These are phyloP conservation scores for Brachyhypopomus gauderio DNA, from an alignment of 2,113 vertebrate genomes.

Conservation along the genomic window DNA sequence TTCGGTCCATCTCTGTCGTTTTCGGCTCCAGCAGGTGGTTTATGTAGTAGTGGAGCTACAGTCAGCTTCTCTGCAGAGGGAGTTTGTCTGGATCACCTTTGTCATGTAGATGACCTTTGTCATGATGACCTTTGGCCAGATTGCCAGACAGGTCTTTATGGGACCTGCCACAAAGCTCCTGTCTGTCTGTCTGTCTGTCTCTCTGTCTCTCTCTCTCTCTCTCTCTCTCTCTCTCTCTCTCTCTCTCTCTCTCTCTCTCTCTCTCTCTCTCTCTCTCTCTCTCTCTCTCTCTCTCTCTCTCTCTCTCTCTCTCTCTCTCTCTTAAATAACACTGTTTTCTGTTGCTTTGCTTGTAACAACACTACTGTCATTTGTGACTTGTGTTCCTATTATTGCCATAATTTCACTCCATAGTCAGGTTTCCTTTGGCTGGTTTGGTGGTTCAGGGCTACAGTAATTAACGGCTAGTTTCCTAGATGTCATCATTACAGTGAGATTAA, in stretches of 20 bases:
- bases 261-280: background rate
- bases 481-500: constrained; percentile 33
- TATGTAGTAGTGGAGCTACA: too few species aligned
- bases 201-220: background rate
- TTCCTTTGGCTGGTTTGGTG: constrained; percentile 4
- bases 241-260: background rate
- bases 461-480: background rate
- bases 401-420: background rate
- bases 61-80: too few species aligned
- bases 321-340: background rate
- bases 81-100: too few species aligned
- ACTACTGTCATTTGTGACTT: too few species aligned
- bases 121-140: too few species aligned
- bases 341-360: too few species aligned
- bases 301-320: background rate
- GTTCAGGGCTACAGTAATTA: constrained; percentile 23
- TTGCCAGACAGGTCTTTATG: too few species aligned
- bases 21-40: background rate
- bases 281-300: background rate
- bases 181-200: background rate
- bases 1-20: background rate
- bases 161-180: too few species aligned
- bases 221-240: background rate
- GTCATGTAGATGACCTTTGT: too few species aligned
- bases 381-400: too few species aligned